phyloP scores from a whole-genome alignment of 2,888 invertebrate species.

The Aspidiotus rigidus region DNA sequence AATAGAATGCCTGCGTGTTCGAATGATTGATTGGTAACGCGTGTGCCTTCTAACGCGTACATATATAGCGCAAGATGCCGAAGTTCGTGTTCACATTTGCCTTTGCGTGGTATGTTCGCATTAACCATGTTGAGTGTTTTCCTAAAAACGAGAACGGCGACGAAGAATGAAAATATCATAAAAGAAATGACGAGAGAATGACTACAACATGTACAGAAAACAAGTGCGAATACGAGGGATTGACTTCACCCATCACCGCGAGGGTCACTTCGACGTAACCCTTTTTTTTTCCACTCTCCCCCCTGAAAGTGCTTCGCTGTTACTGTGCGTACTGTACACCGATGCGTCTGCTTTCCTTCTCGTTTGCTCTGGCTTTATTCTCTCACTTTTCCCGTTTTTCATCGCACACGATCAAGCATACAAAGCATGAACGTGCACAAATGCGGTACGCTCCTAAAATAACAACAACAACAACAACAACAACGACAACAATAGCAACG shows the following conservation, averaged over 20 bases:
- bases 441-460: not conserved
- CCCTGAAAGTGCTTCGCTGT: not conserved
- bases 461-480: constrained; percentile 28
- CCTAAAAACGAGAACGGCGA: not conserved
- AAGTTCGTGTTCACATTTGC: not conserved
- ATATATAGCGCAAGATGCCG: constrained; percentile 2
- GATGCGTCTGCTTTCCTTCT: not conserved
- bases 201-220: constrained; percentile 12
- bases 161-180: not conserved
- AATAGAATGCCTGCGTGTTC: not conserved
- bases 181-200: constrained; percentile 23
- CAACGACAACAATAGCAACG: constrained; percentile 18
- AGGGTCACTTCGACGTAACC: constrained; percentile 17
- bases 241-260: constrained; percentile 11
- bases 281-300: constrained; percentile 12
- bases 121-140: not conserved
- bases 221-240: constrained; percentile 29
- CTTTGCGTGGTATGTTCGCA: not conserved
- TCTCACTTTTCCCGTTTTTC: not conserved
- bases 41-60: not conserved
- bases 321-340: not conserved
- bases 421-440: not conserved
- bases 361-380: not conserved
- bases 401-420: not conserved
- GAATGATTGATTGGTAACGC: not conserved